Conservation (phyloP, 1,140 invertebrate species). For the Drosophila chauvacae region DNA sequence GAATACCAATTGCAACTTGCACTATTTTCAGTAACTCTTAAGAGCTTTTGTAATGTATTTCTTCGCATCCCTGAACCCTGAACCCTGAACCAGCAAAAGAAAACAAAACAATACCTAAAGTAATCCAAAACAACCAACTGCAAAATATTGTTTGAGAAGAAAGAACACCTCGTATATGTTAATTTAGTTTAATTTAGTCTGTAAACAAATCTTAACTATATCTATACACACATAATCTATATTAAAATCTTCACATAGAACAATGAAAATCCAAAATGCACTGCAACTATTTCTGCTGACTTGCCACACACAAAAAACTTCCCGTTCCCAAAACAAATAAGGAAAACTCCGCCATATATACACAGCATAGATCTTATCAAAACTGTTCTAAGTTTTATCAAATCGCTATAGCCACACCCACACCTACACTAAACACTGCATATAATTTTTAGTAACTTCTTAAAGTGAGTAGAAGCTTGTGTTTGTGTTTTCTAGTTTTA, state of each 20-base stretch:
- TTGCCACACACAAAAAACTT: conserved; percentile 60
- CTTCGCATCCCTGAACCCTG: conserved; percentile 12
- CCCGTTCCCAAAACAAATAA: conserved; percentile 15
- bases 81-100: conserved; percentile 10
- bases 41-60: conserved; percentile 60
- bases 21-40: conserved; percentile 25
- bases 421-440: conserved; percentile 15
- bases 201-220: conserved; percentile 72
- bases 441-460: conserved; percentile 59
- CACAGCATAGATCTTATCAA: conserved; percentile 53
- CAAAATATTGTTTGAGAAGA: conserved; percentile 47
- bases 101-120: conserved; percentile 29
- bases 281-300: conserved; percentile 72
- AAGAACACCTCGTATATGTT: conserved; percentile 68
- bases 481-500: conserved; percentile 80
- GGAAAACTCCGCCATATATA: conserved; percentile 43
- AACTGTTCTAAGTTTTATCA: conserved; percentile 80
- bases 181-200: conserved; percentile 71
- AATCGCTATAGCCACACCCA: conserved; percentile 44
- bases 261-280: conserved; percentile 63
- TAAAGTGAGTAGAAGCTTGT: conserved; percentile 61
- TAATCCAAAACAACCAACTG: conserved; percentile 36
- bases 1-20: conserved; percentile 35
- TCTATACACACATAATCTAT: conserved; percentile 52
- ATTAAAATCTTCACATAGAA: conserved; percentile 58